Base-by-base conservation (phyloP, 2,797 vertebrate species). In the Todus mexicanus region DNA sequence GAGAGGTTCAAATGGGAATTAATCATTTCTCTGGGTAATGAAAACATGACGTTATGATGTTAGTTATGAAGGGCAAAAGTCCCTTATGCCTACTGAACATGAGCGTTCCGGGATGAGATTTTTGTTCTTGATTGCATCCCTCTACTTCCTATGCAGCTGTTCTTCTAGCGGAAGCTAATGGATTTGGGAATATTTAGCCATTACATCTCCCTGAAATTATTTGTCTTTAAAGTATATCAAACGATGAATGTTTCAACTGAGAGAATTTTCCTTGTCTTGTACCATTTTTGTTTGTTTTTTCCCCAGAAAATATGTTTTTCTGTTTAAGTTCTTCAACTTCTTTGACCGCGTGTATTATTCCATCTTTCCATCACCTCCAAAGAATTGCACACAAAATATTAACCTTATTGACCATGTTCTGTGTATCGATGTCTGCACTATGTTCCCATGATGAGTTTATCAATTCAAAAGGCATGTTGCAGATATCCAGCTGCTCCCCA, bases 141-240 rank as follows among this genome's bases (percentile, higher is more conserved):
- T 89, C 14, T 42, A 18, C 65, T 90, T 84, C 54, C 38, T 40
- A 5, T 50, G n/a, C 82, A 95, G 89, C 75, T 85, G 75, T 74
- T 93, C 61, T 51, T 79, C 65, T 23, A 85, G 75, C 69, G 92
- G 79, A 57, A 94, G 42, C 68, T 73, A 87, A 87, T 74, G 75
- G 81, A 61, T 89, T 89, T 84, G 92, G 93, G 91, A 94, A 83
- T 92, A 92, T 87, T 90, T 65, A 91, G 57, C 71, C 81, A 61
- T 84, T 89, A 38, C 21, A 68, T 76, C n/a, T 79, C 33, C 78
- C 53, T 54, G 74, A 93, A 90, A 93, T 87, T 84, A 82, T 84
- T 92, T 93, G 89, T 70, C 78, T 90, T 82, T 23, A 45, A 89
- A 81, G 27, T 74, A 13, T 59, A 73, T 89, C 3, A 40, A 84